phyloP scores from a whole-genome alignment of 2,113 vertebrate genomes.

The Megalops atlanticus region DNA sequence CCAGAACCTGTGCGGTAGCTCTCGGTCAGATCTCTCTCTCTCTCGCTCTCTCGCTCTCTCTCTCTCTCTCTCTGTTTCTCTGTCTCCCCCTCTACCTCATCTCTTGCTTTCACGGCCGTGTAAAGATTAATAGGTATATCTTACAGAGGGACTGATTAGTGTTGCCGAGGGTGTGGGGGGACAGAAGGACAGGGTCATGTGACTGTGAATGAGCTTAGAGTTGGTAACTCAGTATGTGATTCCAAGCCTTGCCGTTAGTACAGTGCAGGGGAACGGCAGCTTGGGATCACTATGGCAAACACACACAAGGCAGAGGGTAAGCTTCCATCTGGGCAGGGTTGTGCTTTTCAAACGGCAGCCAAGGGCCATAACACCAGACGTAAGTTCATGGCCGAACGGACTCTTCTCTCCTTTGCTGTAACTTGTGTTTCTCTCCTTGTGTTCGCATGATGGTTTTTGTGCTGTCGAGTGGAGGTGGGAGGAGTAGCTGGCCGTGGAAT shows the following conservation, averaged over 20 bases:
- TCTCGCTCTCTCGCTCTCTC: neutral
- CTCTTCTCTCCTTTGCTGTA: neutral
- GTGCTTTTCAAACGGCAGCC: neutral
- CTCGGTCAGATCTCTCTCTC: constrained; percentile 8
- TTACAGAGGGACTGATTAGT: constrained; percentile 33
- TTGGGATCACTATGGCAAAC: constrained; percentile 51
- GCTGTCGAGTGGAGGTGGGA: neutral
- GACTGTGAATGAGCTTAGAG: constrained; percentile 59
- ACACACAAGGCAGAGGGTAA: constrained; percentile 58
- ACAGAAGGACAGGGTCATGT: constrained; percentile 40
- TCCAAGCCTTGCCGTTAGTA: constrained; percentile 21
- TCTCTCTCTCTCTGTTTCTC: neutral
- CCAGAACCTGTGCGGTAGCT: neutral
- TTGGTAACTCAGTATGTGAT: constrained; percentile 47
- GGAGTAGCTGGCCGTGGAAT: neutral
- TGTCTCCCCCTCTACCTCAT: constrained; percentile 9
- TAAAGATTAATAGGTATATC: constrained; percentile 32
- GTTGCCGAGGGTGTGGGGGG: constrained; percentile 18
- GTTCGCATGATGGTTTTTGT: too few relatives aligned
- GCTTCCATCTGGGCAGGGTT: constrained; percentile 7
- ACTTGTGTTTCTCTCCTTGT: neutral
- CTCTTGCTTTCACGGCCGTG: neutral
- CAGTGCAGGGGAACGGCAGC: constrained; percentile 13
- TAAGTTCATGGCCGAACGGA: constrained; percentile 24
- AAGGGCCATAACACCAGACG: constrained; percentile 17